Percentiles rank a stretch among this genome's conserved stretches.
Evolutionary conservation across 2,113 vertebrate genomes (phyloP).

Genomic region (Electrona antarctica): DNA sequence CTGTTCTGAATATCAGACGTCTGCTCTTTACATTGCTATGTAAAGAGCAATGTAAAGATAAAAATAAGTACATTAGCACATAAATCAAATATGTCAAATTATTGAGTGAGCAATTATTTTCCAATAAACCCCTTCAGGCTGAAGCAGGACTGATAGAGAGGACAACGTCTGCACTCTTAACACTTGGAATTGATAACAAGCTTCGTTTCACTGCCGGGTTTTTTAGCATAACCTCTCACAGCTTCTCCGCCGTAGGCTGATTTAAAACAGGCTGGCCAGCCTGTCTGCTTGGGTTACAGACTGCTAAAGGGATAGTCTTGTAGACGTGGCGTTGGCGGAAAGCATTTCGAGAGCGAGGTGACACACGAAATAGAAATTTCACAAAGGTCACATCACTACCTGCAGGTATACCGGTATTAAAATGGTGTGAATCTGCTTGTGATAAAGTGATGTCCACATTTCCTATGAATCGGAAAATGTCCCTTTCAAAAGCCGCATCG

Average conservation of each 20-base stretch:
- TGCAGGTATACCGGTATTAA: constrained; percentile 8
- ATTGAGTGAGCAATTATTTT: too few species aligned
- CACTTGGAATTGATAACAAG: too few species aligned
- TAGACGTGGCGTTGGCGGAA: constrained; percentile 21
- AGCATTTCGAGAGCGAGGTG: constrained; percentile 33
- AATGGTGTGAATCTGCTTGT: constrained; percentile 17
- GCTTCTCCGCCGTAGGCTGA: constrained; percentile 14
- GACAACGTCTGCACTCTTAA: too few species aligned
- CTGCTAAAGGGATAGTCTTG: constrained; percentile 24
- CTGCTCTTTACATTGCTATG: too few species aligned
- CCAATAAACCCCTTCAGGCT: too few species aligned
- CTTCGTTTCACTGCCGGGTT: too few species aligned
- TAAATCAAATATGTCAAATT: too few species aligned
- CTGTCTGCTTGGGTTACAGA: constrained; percentile 45
- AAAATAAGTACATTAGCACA: too few species aligned
- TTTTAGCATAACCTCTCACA: too few species aligned
- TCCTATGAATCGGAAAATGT: constrained; percentile 25
- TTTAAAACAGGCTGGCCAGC: constrained; percentile 45
- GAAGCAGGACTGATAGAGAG: too few species aligned
- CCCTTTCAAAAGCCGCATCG: neutral
- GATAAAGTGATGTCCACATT: constrained; percentile 6
- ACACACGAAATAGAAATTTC: constrained; percentile 28
- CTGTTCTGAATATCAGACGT: too few species aligned
- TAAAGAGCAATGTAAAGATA: too few species aligned
- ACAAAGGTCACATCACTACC: constrained; percentile 54